phyloP scores from a whole-genome alignment of 2,888 invertebrate species.

The Zygothrica quintamaculata region DNA sequence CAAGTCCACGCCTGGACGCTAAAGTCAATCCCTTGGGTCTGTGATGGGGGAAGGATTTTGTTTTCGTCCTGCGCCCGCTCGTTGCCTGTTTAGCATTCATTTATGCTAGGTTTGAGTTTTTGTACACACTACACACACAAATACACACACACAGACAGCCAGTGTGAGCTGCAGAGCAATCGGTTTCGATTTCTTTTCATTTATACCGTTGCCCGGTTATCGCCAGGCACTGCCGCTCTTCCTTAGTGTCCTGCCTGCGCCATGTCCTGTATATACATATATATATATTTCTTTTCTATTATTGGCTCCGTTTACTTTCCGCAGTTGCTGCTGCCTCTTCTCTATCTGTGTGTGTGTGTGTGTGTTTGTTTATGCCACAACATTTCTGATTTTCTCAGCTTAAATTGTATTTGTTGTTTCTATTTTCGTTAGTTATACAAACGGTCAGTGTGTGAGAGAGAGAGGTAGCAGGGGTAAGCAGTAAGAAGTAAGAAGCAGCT shows the following conservation, averaged over 20 bases:
- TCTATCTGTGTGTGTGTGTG: too few species aligned
- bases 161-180: conserved; percentile 38
- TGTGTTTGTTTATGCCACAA: conserved; percentile 77
- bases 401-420: conserved; percentile 79
- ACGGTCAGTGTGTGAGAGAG: conserved; percentile 34
- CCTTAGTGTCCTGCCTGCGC: background rate
- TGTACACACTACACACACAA: conserved; percentile 21
- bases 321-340: conserved; percentile 36
- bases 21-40: conserved; percentile 49
- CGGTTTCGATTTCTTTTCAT: conserved; percentile 80
- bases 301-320: conserved; percentile 77
- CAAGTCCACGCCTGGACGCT: too few species aligned
- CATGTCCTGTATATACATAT: conserved; percentile 29
- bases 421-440: conserved; percentile 73
- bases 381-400: conserved; percentile 76
- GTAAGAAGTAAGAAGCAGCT: conserved; percentile 12
- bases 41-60: conserved; percentile 19
- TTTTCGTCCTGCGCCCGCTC: conserved; percentile 30
- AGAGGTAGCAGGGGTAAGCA: background rate
- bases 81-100: conserved; percentile 75
- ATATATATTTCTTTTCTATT: conserved; percentile 61
- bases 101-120: conserved; percentile 61
- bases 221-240: conserved; percentile 31
- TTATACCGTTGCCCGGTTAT: conserved; percentile 76
- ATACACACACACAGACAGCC: background rate